These are phyloP conservation scores for Eulemur rubriventer DNA, from an alignment of 2,797 vertebrate genomes.

Conservation along the genomic window DNA sequence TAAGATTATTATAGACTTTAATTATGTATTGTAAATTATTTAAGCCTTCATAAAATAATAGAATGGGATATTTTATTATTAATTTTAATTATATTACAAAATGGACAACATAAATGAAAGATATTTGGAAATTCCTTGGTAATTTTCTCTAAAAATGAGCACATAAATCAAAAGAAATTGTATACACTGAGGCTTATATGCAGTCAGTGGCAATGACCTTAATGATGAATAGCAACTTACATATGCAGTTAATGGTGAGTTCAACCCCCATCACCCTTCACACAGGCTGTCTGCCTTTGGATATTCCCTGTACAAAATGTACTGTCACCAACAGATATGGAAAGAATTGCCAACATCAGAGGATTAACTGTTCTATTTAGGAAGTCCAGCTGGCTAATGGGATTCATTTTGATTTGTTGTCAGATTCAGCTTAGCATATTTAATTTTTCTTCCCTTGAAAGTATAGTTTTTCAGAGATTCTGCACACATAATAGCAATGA, in stretches of 20 bases:
- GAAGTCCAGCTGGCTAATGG: slow-evolving; percentile 64
- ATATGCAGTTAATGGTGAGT: background rate
- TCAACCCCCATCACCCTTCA: slow-evolving; percentile 22
- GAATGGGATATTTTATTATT: background rate
- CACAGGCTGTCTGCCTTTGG: background rate
- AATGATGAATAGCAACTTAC: slow-evolving; percentile 26
- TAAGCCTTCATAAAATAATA: background rate
- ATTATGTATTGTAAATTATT: background rate
- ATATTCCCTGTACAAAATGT: slow-evolving; percentile 7
- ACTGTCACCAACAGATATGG: slow-evolving; percentile 9
- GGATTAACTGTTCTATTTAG: slow-evolving; percentile 43
- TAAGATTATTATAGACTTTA: background rate
- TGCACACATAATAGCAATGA: background rate
- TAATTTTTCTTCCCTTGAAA: slow-evolving; percentile 57
- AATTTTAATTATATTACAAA: slow-evolving; percentile 54
- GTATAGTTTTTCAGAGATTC: background rate
- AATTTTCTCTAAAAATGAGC: background rate
- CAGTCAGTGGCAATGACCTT: background rate
- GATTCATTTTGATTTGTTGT: slow-evolving; percentile 63
- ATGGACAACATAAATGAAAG: slow-evolving; percentile 20
- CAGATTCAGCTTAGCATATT: slow-evolving; percentile 21
- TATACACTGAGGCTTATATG: background rate
- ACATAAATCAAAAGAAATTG: background rate
- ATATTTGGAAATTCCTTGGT: background rate
- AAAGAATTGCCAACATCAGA: slow-evolving; percentile 44